These are phyloP conservation scores for Epizoanthus ramosus DNA, from an alignment of 92 coral and sea anemone species.

Conservation along the genomic window DNA sequence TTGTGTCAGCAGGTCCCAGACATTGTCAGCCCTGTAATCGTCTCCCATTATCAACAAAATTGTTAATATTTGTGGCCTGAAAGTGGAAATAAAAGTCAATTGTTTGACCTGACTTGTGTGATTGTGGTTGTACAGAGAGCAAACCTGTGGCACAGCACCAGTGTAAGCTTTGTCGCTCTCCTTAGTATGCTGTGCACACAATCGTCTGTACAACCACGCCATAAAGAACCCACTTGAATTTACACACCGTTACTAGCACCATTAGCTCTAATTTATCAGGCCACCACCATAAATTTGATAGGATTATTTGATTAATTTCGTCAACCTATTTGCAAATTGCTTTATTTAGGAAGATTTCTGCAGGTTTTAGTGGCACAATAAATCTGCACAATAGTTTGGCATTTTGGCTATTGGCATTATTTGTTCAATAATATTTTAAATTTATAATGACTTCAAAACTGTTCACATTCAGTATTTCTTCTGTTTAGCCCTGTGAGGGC, in stretches of 20 bases:
- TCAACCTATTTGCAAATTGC: not conserved
- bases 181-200: conserved; percentile 46
- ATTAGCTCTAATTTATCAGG: conserved; percentile 39
- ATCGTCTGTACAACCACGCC: conserved; percentile 74
- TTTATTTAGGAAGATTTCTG: too few species aligned
- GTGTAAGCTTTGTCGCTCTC: conserved; percentile 49
- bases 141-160: conserved; percentile 38
- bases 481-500: too few species aligned
- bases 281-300: not conserved
- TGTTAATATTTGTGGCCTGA: conserved; percentile 18
- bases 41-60: not conserved
- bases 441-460: too few species aligned
- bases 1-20: not conserved
- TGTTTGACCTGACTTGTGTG: conserved; percentile 25
- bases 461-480: too few species aligned
- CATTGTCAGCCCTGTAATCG: not conserved
- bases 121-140: conserved; percentile 94
- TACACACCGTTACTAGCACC: conserved; percentile 19
- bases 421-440: too few species aligned
- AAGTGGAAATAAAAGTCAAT: conserved; percentile 23
- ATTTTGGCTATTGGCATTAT: too few species aligned
- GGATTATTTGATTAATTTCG: not conserved
- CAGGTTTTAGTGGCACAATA: too few species aligned
- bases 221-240: conserved; percentile 1
- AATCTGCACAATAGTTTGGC: too few species aligned